Evolutionary conservation across 2,888 invertebrate genomes (phyloP).

Genomic region (Troides oblongomaculatus): DNA sequence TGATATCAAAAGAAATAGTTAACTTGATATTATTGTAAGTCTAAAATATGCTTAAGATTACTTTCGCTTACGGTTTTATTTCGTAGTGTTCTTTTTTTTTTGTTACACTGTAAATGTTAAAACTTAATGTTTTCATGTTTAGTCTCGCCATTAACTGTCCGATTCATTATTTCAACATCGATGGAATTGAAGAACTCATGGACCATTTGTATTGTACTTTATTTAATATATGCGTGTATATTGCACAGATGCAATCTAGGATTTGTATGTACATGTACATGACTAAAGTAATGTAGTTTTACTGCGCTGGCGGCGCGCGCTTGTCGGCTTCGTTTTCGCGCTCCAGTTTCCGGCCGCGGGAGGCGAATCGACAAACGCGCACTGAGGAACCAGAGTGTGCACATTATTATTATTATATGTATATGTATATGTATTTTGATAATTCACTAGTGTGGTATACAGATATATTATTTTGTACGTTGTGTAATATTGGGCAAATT

Average conservation of each 20-base stretch:
- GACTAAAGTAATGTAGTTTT: conserved; percentile 31
- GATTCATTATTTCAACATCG: conserved; percentile 56
- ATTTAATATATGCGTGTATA: conserved; percentile 33
- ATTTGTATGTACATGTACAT: conserved; percentile 35
- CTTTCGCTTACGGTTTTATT: conserved; percentile 67
- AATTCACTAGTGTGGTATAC: conserved; percentile 34
- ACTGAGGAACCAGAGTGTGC: conserved; percentile 34
- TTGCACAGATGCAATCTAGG: conserved; percentile 36
- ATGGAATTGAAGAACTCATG: conserved; percentile 55
- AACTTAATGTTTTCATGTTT: conserved; percentile 58
- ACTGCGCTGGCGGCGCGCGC: conserved; percentile 26
- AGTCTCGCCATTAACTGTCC: conserved; percentile 66
- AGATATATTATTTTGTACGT: conserved; percentile 34
- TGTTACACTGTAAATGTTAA: conserved; percentile 76
- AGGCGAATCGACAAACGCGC: conserved; percentile 39
- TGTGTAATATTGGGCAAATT: conserved; percentile 32
- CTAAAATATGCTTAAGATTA: conserved; percentile 65
- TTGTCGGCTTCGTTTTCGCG: conserved; percentile 32
- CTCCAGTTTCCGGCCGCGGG: conserved; percentile 23
- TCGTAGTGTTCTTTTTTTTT: conserved; percentile 68
- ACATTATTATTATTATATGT: conserved; percentile 30
- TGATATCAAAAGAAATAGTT: conserved; percentile 70
- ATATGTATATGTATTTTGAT: conserved; percentile 33
- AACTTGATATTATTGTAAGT: conserved; percentile 71
- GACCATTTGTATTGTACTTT: conserved; percentile 57